Evolutionary conservation across 92 coral and sea anemone genomes (phyloP).

Genomic region (Meandrina meandrites): DNA sequence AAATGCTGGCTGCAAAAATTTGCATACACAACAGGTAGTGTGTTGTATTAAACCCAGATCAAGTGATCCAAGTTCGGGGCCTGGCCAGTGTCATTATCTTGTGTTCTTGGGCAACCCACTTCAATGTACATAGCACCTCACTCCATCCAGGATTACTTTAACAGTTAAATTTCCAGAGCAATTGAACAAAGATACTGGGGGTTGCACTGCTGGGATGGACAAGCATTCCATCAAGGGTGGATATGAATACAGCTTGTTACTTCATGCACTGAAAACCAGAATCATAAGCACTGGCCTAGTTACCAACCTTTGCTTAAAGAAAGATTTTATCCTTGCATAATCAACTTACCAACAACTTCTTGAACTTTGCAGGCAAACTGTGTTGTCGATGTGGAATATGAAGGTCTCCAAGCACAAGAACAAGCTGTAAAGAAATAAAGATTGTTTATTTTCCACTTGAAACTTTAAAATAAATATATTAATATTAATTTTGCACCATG

Average conservation of each 20-base stretch:
- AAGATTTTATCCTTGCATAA: not conserved
- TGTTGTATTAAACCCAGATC: not conserved
- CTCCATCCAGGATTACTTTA: not conserved
- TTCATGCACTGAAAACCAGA: too few relatives aligned
- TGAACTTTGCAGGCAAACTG: constrained; percentile 94
- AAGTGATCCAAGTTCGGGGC: not conserved
- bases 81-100: not conserved
- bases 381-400: constrained; percentile 98
- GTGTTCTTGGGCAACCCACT: not conserved
- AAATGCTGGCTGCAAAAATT: not conserved
- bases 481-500: too few relatives aligned
- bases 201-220: too few relatives aligned
- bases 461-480: too few relatives aligned
- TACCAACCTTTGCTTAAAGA: not conserved
- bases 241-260: too few relatives aligned
- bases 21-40: not conserved
- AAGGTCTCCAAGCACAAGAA: constrained; percentile 94
- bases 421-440: constrained; percentile 71
- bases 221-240: too few relatives aligned
- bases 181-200: too few relatives aligned
- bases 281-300: too few relatives aligned
- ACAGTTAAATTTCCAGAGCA: too few relatives aligned
- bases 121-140: not conserved
- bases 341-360: constrained; percentile 85
- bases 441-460: too few relatives aligned